Evolutionary conservation across 1,140 invertebrate species (phyloP), one percentile per base, ranked within the genome.

Genomic region (Temnothorax curvispinosus): DNA sequence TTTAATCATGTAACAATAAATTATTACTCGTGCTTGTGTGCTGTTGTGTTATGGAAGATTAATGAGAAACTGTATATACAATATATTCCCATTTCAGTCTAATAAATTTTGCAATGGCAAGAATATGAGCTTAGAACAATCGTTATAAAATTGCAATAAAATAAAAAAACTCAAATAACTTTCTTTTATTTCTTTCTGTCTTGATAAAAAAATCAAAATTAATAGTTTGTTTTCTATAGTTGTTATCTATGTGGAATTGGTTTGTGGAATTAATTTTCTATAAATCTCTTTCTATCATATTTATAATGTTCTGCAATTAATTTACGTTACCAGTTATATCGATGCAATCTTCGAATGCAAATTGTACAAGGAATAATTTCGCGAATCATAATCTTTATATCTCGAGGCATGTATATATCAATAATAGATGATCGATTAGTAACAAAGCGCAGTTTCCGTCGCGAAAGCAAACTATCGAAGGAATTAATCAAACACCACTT

Each of bases 381-480:
- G n/a, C 27, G 11, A 67, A 38, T 67, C 62, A 32, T 52, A 65
- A 58, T 76, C n/a, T 44, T 58, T 60, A 52, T 67, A 27, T 21
- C 60, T 78, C 18, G 44, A 64, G 60, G 76, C 76, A 52, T 13
- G 47, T 18, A 80, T 67, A 27, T 67, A 27, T 75, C 72, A 80
- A 80, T 80, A 62, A 67, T 41, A 67, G 60, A 80, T 65, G 32
- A 9, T 80, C 44, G 44, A 27, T 76, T 58, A 58, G 41, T 65
- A 78, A 41, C 60, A 15, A 78, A 35, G 35, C 9, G 13, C 13
- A 52, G 8, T 47, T 80, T 52, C 11, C 44, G n/a, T 50, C 18
- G 44, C 27, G n/a, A 27, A 52, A 67, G 44, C 32, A 80, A 67
- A 52, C n/a, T 44, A 38, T 65, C 44, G n/a, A 50, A 78, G 9